Percentiles rank a stretch among this genome's conserved stretches.
Evolutionary conservation across 2,113 vertebrate genomes (phyloP).

Genomic region (Butorides virescens): DNA sequence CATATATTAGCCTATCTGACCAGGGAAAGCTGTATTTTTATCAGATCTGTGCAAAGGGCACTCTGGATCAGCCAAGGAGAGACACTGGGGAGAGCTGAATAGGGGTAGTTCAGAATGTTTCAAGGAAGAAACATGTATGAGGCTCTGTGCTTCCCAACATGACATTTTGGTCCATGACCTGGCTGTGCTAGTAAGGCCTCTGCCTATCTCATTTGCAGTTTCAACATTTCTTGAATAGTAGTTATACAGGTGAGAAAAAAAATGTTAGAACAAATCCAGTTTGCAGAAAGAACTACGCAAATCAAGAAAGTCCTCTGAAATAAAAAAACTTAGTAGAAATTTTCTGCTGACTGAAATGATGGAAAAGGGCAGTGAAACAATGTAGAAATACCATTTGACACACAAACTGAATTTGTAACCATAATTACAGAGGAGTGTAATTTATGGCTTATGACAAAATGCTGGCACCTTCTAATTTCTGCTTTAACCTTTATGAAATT

Average conservation of each 20-base stretch:
- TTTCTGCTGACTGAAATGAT: background rate
- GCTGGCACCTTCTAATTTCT: background rate
- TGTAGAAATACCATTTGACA: background rate
- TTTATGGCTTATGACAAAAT: background rate
- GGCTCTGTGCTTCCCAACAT: background rate
- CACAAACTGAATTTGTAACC: background rate
- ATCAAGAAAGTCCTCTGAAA: background rate
- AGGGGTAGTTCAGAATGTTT: background rate
- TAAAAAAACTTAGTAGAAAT: background rate
- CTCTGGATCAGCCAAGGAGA: background rate
- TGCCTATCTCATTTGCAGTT: background rate
- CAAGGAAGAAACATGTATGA: background rate
- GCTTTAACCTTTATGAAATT: background rate
- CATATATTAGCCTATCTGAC: background rate
- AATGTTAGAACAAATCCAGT: background rate
- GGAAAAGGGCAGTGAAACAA: background rate
- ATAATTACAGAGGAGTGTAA: background rate
- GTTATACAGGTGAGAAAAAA: background rate
- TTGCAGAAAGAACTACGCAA: background rate
- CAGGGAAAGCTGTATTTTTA: background rate
- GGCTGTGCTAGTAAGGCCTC: background rate
- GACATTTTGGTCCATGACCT: background rate
- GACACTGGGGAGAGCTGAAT: fast-evolving
- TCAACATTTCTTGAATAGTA: background rate
- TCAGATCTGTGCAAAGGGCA: background rate